phyloP scores from a whole-genome alignment of 2,113 vertebrate species.

The Emydocephalus ijimae region DNA sequence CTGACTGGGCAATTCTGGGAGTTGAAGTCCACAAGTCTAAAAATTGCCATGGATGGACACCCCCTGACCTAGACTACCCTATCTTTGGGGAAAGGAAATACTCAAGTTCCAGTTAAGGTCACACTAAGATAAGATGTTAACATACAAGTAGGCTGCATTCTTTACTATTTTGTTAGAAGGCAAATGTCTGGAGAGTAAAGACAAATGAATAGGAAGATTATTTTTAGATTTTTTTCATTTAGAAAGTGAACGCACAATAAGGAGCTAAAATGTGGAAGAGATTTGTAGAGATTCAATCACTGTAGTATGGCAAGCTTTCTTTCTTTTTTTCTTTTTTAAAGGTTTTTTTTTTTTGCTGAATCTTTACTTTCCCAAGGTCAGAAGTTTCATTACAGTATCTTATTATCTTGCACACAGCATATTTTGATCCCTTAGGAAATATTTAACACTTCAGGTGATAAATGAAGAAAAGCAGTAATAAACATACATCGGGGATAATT shows the following conservation, averaged over 20 bases:
- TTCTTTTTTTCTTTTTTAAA: neutral
- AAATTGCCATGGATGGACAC: neutral
- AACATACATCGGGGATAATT: slow-evolving; percentile 29
- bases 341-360: neutral
- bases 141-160: neutral
- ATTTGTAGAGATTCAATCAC: slow-evolving; percentile 29
- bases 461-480: slow-evolving; percentile 21
- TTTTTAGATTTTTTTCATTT: slow-evolving; percentile 48
- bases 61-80: neutral
- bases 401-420: neutral
- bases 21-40: neutral
- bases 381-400: neutral
- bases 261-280: slow-evolving; percentile 17
- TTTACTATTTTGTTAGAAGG: slow-evolving; percentile 24
- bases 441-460: slow-evolving; percentile 24
- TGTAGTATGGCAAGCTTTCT: neutral
- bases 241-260: slow-evolving; percentile 1
- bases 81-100: slow-evolving; percentile 21
- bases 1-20: neutral
- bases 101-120: slow-evolving; percentile 41
- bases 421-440: slow-evolving; percentile 2
- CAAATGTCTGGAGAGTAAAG: slow-evolving; percentile 44
- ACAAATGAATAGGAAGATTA: slow-evolving; percentile 1
- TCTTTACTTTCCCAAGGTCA: slow-evolving; percentile 21
- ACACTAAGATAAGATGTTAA: slow-evolving; percentile 23